Percentiles rank a stretch among this genome's conserved stretches.
Evolutionary conservation across 2,797 vertebrate genomes (phyloP).

Genomic region (Myioborus miniatus): DNA sequence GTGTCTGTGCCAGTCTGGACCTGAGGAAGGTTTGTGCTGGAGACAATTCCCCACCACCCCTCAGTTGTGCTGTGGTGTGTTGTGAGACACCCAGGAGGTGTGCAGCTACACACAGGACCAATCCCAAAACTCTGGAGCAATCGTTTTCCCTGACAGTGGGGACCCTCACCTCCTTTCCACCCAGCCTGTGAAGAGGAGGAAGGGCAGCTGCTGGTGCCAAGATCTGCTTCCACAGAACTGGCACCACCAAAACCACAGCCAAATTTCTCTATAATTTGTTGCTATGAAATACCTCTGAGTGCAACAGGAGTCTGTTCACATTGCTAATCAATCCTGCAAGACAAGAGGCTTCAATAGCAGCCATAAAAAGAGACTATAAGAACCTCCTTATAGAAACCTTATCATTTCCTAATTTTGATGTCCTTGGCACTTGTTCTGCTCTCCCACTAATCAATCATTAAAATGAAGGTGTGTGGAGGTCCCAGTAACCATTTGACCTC

Average conservation of each 20-base stretch:
- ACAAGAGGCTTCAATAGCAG: neutral
- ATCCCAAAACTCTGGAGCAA: rapidly evolving
- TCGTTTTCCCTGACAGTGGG: rapidly evolving
- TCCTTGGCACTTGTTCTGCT: neutral
- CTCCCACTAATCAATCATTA: slow-evolving; percentile 14
- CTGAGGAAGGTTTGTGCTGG: neutral
- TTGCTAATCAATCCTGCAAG: neutral
- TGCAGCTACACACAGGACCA: rapidly evolving
- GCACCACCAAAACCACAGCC: neutral
- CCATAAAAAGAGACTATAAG: neutral
- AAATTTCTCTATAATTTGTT: neutral
- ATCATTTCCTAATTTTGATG: neutral
- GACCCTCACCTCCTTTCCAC: neutral
- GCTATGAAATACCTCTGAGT: rapidly evolving
- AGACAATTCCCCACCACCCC: neutral
- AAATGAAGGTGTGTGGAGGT: neutral
- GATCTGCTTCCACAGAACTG: rapidly evolving
- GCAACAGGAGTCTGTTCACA: neutral
- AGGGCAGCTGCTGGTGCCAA: neutral
- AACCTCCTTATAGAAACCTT: neutral
- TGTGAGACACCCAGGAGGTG: neutral
- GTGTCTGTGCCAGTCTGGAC: rapidly evolving
- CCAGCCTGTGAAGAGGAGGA: rapidly evolving
- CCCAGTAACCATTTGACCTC: neutral
- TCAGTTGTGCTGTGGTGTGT: neutral